Evolutionary conservation across 2,888 invertebrate species (phyloP), one percentile per base, ranked within the genome.

Genomic region (Tryphoninae sp.): DNA sequence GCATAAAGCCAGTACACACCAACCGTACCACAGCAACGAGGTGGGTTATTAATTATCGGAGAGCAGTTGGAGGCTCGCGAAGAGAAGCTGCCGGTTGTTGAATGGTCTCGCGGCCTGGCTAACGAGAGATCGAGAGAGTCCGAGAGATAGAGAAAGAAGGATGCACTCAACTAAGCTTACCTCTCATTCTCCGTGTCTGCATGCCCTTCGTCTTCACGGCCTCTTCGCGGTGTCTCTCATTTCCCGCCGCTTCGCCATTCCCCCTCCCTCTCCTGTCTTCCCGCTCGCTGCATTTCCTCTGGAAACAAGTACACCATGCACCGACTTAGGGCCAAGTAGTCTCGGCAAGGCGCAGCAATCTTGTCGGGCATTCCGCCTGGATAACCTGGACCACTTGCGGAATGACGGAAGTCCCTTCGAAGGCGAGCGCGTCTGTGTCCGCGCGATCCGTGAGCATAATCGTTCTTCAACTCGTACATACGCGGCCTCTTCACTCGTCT

Each of bases 1-100:
- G n/a, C n/a, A 55, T 33, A 33, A 33, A 33, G 33, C 33, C 33
- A 53, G 51, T 58, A 62, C 42, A 13, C 61, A 11, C 9, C 13
- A 40, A 49, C 64, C 33, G 22, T 65, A 40, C 83, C 84, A 83
- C 82, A 82, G 71, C 86, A 84, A 84, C 84, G 87, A 87, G 87
- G 88, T 86, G 86, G 88, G 86, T 88, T 88, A 88, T 88, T 89
- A 88, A 88, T 88, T 89, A 88, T 88, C 88, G 74, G 86, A 74
- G 69, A 75, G 72, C 65, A 19, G 64, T 16, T 19, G 26, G 64
- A 55, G 61, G 73, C 81, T 64, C 76, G 51, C 33, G 67, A n/a
- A 45, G 51, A 67, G 55, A 59, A 64, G 68, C 65, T 75, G 80
- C 69, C 45, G 68, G 58, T 80, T 71, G 71, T 61, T 80, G 79